Evolutionary conservation across 2,888 invertebrate genomes (phyloP), one percentile per base, ranked within the genome.

Genomic region (Emmelina monodactyla): DNA sequence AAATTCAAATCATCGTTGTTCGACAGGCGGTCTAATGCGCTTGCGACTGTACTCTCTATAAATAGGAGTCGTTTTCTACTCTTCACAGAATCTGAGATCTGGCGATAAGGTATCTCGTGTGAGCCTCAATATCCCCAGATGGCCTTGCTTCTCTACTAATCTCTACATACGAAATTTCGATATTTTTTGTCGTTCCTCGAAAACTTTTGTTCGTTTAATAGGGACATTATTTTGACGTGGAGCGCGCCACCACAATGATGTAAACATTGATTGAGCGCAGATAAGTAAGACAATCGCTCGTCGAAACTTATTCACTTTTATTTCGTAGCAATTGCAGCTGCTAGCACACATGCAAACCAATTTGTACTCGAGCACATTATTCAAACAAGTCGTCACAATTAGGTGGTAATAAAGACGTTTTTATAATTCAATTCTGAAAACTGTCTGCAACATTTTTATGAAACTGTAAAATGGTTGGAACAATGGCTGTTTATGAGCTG

Each of bases 91-190:
- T 73, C 68, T 60, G 66, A 76, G 71, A 79, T 79, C 58, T 58
- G 33, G 40, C 57, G 79, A 79, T 79, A 79, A 76, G 66, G 49
- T 76, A 73, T 78, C 78, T 75, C 57, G 70, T 59, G 72, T 65
- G 68, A 73, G 76, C 71, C 79, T 79, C 79, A 71, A 78, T 78
- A 76, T 76, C 76, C 72, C 71, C 78, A 78, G 78, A 78, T 78
- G 78, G 68, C 72, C 73, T 75, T 69, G 68, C 75, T n/a, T 70
- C 60, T 62, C 56, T 40, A 58, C 63, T 73, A 75, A 75, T 76
- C 73, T 75, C 57, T 58, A 58, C 52, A 46, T 51, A 52, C 52
- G 62, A 62, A 54, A 63, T 73, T 70, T 72, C 64, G 67, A 49
- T 66, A 67, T 67, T 78, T 79, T 78, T 78, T 76, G 72, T 63